phyloP scores from a whole-genome alignment of 2,888 invertebrate species.

The Synanthedon tipuliformis region DNA sequence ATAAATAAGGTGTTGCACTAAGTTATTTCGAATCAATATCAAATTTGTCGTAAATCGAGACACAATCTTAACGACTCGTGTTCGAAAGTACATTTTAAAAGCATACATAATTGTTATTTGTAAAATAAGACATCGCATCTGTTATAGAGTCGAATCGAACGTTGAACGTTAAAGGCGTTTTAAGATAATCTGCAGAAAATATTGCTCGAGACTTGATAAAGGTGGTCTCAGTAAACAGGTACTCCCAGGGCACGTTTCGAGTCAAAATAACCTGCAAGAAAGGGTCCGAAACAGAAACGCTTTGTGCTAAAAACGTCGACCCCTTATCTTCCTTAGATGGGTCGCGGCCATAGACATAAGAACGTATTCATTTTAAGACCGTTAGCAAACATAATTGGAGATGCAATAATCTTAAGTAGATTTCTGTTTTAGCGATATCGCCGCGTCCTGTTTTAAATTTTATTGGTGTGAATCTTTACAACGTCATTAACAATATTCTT shows the following conservation, averaged over 20 bases:
- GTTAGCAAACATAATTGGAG: neutral
- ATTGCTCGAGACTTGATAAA: slow-evolving; percentile 50
- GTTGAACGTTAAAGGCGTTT: slow-evolving; percentile 48
- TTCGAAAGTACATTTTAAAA: slow-evolving; percentile 27
- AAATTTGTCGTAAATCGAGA: slow-evolving; percentile 8
- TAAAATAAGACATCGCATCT: slow-evolving; percentile 54
- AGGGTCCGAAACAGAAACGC: slow-evolving; percentile 63
- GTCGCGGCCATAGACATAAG: slow-evolving; percentile 48
- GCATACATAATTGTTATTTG: slow-evolving; percentile 52
- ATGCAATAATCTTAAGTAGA: neutral
- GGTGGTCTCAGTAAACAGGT: slow-evolving; percentile 51
- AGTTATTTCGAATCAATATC: slow-evolving; percentile 6
- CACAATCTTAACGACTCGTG: slow-evolving; percentile 25
- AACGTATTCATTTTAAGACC: slow-evolving; percentile 15
- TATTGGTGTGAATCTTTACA: neutral
- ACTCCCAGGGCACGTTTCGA: slow-evolving; percentile 52
- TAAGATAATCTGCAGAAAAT: slow-evolving; percentile 58
- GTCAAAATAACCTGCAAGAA: slow-evolving; percentile 58
- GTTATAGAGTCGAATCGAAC: slow-evolving; percentile 33
- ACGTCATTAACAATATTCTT: neutral
- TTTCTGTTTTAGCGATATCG: neutral
- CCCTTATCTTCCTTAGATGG: slow-evolving; percentile 61
- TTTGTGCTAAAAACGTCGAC: slow-evolving; percentile 69
- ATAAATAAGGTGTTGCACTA: no score
- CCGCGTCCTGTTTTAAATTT: neutral